phyloP scores from a whole-genome alignment of 2,113 vertebrate genomes.

The Bungarus multicinctus region DNA sequence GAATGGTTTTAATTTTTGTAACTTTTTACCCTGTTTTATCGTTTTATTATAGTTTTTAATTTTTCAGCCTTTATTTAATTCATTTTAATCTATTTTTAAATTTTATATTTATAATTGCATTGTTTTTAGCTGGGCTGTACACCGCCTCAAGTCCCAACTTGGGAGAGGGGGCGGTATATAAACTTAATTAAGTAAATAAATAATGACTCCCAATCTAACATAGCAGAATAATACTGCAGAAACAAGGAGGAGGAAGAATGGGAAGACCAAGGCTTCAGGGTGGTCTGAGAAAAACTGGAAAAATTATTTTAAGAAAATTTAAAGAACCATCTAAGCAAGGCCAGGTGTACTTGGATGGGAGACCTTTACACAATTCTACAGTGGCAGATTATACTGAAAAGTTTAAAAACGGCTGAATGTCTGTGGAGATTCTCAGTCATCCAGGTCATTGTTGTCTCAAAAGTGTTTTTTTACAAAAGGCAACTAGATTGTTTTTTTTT shows the following conservation, averaged over 20 bases:
- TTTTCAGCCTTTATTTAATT: too few relatives aligned
- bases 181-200: too few relatives aligned
- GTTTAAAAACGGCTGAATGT: background rate
- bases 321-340: background rate
- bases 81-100: too few relatives aligned
- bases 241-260: constrained; percentile 11
- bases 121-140: too few relatives aligned
- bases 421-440: background rate
- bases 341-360: background rate
- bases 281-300: background rate
- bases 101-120: too few relatives aligned
- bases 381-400: background rate
- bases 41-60: too few relatives aligned
- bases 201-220: background rate
- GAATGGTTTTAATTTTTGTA: too few relatives aligned
- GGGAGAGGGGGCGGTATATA: too few relatives aligned
- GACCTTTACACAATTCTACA: background rate
- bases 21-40: too few relatives aligned
- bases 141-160: too few relatives aligned
- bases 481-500: background rate
- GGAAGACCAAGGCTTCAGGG: constrained; percentile 12
- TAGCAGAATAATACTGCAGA: constrained; percentile 36
- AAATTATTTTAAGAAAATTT: background rate
- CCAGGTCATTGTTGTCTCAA: background rate
- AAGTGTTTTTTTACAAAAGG: background rate